Evolutionary conservation across 2,888 invertebrate genomes (phyloP).

Genomic region (Psylliodes chrysocephalus): DNA sequence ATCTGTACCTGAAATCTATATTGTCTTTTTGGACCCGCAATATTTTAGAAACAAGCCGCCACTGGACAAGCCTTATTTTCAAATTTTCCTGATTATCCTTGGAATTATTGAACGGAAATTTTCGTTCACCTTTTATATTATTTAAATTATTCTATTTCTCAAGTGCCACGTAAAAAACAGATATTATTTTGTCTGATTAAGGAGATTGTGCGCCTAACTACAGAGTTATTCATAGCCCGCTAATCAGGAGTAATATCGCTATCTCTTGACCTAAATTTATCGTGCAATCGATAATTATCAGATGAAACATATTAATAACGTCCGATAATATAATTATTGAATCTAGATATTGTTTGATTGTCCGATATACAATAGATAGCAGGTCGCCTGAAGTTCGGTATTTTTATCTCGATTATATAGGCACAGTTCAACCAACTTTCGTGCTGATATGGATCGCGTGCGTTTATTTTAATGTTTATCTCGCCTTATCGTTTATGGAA

Average conservation of each 20-base stretch:
- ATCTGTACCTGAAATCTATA: too few species aligned
- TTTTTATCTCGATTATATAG: slow-evolving; percentile 27
- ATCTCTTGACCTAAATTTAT: slow-evolving; percentile 22
- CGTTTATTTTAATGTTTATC: slow-evolving; percentile 1
- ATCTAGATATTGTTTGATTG: slow-evolving; percentile 27
- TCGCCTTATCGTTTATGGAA: too few species aligned
- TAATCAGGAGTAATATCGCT: slow-evolving; percentile 17
- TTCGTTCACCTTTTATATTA: too few species aligned
- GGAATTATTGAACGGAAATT: too few species aligned
- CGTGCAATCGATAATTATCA: slow-evolving; percentile 20
- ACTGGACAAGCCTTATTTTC: too few species aligned
- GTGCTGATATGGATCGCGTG: slow-evolving; percentile 14
- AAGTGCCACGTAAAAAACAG: neutral
- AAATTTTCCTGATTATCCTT: too few species aligned
- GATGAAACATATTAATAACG: slow-evolving; percentile 19
- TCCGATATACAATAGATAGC: slow-evolving; percentile 19
- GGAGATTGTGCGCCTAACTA: slow-evolving; percentile 8
- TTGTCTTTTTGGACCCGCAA: too few species aligned
- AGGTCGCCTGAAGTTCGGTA: slow-evolving; percentile 19
- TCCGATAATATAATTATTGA: slow-evolving; percentile 25
- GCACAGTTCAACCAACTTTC: slow-evolving; percentile 29
- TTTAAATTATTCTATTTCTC: neutral
- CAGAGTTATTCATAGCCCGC: slow-evolving; percentile 18
- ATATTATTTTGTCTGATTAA: neutral
- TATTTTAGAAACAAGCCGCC: too few species aligned